These are phyloP conservation scores for Brachionus plicatilis DNA, from an alignment of 1,140 invertebrate species.

Conservation along the genomic window DNA sequence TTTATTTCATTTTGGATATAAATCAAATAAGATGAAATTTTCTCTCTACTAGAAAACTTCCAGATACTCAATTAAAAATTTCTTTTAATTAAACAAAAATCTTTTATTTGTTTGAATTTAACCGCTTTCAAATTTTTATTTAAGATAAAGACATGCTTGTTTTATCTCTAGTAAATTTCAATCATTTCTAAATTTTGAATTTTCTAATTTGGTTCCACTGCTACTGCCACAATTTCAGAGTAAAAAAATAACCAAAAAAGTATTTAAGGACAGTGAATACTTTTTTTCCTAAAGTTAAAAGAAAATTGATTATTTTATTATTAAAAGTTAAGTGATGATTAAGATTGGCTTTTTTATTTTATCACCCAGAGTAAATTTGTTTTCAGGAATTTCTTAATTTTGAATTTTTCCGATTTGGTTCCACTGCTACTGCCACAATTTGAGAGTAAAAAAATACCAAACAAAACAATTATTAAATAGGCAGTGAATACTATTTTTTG, in stretches of 20 bases:
- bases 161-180: neutral
- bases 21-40: neutral
- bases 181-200: neutral
- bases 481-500: neutral
- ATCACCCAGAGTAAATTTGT: neutral
- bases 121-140: slow-evolving; percentile 29
- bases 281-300: neutral
- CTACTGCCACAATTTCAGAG: neutral
- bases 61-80: slow-evolving; percentile 24
- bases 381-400: neutral
- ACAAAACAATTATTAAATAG: neutral
- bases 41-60: neutral
- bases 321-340: neutral
- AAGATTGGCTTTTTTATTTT: neutral
- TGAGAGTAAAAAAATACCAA: too few species aligned
- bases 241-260: too few species aligned
- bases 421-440: too few species aligned
- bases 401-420: neutral
- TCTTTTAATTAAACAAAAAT: slow-evolving; percentile 20
- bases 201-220: too few species aligned
- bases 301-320: neutral
- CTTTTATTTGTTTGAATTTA: neutral
- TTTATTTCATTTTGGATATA: slow-evolving; percentile 2
- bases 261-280: neutral
- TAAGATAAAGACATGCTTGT: slow-evolving; percentile 20